Conservation (phyloP, 2,888 invertebrate genomes). For the Drosophila pegasa region DNA sequence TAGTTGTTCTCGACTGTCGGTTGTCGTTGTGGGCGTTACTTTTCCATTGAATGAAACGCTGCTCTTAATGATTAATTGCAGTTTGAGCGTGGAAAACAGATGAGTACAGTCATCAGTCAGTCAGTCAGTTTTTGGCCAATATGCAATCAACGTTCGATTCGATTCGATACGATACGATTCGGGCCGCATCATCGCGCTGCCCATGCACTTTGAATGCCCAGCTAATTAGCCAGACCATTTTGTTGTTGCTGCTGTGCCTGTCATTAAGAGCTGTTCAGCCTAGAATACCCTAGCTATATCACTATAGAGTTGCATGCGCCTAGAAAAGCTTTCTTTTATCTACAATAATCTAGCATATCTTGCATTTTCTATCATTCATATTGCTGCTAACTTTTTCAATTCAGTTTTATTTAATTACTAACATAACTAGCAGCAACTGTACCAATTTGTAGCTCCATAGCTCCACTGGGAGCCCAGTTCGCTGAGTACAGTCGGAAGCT, state of each 20-base stretch:
- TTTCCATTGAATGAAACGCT: conserved; percentile 39
- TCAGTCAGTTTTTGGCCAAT: conserved; percentile 29
- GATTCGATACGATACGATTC: background rate
- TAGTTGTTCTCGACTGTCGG: conserved; percentile 19
- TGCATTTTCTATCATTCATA: background rate
- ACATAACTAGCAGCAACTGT: background rate
- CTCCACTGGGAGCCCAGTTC: background rate
- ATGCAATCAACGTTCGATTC: conserved; percentile 41
- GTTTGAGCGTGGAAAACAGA: conserved; percentile 14
- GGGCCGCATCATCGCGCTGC: conserved; percentile 34
- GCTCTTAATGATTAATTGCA: conserved; percentile 67
- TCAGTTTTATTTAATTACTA: background rate
- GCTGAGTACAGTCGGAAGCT: background rate
- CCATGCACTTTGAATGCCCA: conserved; percentile 45
- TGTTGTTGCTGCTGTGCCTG: conserved; percentile 10
- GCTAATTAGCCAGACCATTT: conserved; percentile 47
- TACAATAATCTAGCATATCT: background rate
- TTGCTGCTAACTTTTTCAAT: too few relatives aligned
- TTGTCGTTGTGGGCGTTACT: conserved; percentile 48
- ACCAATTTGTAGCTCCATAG: background rate
- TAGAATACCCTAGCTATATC: conserved; percentile 1
- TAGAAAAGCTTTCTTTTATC: background rate
- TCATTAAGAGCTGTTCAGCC: conserved; percentile 22
- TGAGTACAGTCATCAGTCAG: conserved; percentile 26
- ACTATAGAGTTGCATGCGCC: background rate